A percentile compares a stretch with the other conserved stretches of the same genome.
phyloP scores from a whole-genome alignment of 92 coral and sea anemone species.

The Blastomussa wellsi region DNA sequence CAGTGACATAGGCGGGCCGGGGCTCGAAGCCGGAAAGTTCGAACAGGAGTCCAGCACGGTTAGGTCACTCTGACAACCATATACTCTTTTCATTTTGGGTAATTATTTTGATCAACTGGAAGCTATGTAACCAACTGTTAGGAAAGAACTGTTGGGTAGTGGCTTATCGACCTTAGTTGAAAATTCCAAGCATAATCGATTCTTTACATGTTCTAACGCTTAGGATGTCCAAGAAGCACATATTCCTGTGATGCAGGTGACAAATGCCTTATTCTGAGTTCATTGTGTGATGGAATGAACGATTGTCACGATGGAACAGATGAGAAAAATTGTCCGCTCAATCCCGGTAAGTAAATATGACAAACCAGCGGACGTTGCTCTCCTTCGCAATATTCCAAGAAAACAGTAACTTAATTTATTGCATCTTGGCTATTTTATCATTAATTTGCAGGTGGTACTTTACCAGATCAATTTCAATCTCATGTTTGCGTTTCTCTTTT shows the following conservation, averaged over 20 bases:
- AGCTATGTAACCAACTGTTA: not conserved
- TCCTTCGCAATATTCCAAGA: not conserved
- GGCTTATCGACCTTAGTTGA: not conserved
- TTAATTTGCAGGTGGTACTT: too few relatives aligned
- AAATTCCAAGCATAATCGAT: not conserved
- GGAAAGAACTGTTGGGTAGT: not conserved
- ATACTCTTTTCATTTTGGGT: too few relatives aligned
- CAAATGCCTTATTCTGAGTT: constrained; percentile 75
- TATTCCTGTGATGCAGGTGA: constrained; percentile 76
- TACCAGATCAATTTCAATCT: too few relatives aligned
- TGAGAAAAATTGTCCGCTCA: constrained; percentile 76
- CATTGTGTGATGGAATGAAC: constrained; percentile 77
- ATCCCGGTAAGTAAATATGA: constrained; percentile 18
- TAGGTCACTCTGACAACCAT: too few relatives aligned
- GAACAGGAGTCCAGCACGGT: too few relatives aligned
- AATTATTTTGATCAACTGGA: not conserved
- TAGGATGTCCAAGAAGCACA: constrained; percentile 66
- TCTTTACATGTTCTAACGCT: not conserved
- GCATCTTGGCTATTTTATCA: too few relatives aligned
- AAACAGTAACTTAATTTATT: too few relatives aligned
- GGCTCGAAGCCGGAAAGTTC: too few relatives aligned
- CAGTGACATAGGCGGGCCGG: too few relatives aligned
- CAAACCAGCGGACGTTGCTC: not conserved
- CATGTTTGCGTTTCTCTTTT: too few relatives aligned
- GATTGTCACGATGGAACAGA: constrained; percentile 88